Evolutionary conservation across 2,797 vertebrate species (phyloP).

Genomic region (Poliocrania exsul): DNA sequence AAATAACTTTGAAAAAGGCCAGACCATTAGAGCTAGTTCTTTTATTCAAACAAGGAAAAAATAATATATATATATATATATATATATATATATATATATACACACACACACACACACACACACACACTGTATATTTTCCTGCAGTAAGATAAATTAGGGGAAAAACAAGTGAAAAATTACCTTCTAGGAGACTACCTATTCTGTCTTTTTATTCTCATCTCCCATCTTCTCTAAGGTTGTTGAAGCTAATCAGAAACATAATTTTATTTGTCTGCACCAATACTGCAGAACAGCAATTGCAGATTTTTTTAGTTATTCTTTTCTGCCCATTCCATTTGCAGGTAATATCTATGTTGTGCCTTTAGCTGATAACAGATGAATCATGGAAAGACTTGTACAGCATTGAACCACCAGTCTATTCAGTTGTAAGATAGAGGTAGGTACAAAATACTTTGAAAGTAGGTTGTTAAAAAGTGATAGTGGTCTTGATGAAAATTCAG

Average conservation of each 20-base stretch:
- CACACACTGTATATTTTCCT: not conserved
- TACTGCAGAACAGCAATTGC: not conserved
- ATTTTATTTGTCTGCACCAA: slow-evolving; percentile 48
- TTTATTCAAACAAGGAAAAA: too few species aligned
- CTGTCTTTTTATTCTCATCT: not conserved
- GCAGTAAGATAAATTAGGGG: not conserved
- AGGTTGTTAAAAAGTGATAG: not conserved
- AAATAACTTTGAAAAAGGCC: slow-evolving; percentile 1
- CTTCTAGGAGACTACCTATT: not conserved
- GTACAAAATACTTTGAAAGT: not conserved
- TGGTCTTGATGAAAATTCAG: not conserved
- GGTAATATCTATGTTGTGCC: not conserved
- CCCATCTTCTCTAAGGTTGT: not conserved
- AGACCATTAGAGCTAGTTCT: too few species aligned
- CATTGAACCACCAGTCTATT: not conserved
- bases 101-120: too few species aligned
- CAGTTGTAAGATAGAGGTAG: not conserved
- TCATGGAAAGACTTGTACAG: not conserved
- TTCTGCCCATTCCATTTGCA: not conserved
- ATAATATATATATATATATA: not conserved
- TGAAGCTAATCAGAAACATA: slow-evolving; percentile 31
- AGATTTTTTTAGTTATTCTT: not conserved
- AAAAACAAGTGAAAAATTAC: not conserved
- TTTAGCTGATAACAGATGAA: not conserved
- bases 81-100: not conserved